Base-by-base conservation (phyloP, 2,797 vertebrate genomes). In the Sphenodon punctatus region DNA sequence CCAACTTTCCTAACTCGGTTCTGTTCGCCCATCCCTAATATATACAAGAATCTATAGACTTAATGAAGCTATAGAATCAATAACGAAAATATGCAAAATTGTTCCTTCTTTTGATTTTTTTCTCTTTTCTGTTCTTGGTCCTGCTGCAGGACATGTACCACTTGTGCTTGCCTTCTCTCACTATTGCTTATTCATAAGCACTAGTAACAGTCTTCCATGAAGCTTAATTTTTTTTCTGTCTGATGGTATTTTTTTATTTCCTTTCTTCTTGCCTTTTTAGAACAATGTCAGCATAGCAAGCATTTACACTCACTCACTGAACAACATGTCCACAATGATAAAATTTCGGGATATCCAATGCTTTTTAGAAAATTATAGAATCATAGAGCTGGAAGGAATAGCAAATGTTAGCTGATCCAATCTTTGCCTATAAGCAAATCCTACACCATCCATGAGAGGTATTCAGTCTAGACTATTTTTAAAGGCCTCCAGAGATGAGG, bases 41-140 rank as follows among this genome's bases (percentile, higher is more conserved):
- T 61, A n/a, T 90, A 84, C 76, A 89, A 93, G 64, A 82, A 88
- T 84, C 72, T 74, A 82, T 82, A 86, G 80, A 30, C n/a, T 64
- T 23, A 87, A 78, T 85, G 46, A 48, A 27, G 51, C 48, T 27
- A 14, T 27, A 9, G 7, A 51, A 27, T 25, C 15, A 25, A 48
- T 48, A 25, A 22, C 51, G 48, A 27, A 25, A 14, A 15, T 15
- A 27, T 27, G 15, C 14, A 75, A 30, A 73, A 70, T 63, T 22
- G 70, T 69, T 17, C 74, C 13, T 5, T 79, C 83, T 81, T 75
- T 34, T 32, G 74, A 17, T n/a, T 42, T 58, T 55, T 61, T 60
- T 82, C 84, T 43, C 32, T 2, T 7, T 59, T 25, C 53, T 70
- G 19, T 4, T 34, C 43, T 69, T 58, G 43, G 41, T 80, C 71